phyloP scores from a whole-genome alignment of 2,113 vertebrate genomes.

The Bostrychus sinensis region DNA sequence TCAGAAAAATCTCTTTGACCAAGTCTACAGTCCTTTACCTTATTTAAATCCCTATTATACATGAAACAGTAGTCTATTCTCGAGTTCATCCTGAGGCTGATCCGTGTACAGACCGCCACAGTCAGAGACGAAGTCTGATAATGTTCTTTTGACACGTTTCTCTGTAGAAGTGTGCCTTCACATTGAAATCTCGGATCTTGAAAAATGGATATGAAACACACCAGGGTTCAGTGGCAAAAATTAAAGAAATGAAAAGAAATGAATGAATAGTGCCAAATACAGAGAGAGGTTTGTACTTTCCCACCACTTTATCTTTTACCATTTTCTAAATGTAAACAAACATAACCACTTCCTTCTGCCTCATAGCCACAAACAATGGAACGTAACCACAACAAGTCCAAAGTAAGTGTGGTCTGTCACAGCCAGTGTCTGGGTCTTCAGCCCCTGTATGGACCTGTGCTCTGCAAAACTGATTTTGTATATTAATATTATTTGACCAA shows the following conservation, averaged over 20 bases:
- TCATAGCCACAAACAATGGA: neutral
- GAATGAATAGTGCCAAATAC: neutral
- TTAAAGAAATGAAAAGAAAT: too few species aligned
- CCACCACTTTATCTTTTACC: neutral
- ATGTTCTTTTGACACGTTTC: neutral
- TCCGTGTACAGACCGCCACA: neutral
- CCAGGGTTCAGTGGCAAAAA: neutral
- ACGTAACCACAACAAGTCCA: conserved; percentile 5
- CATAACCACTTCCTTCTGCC: neutral
- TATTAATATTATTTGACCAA: too few species aligned
- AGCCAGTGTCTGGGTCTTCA: too few species aligned
- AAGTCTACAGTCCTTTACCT: neutral
- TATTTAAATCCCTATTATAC: neutral
- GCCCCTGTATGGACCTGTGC: too few species aligned
- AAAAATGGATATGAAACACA: neutral
- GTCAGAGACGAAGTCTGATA: neutral
- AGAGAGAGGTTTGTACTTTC: neutral
- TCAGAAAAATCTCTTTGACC: neutral
- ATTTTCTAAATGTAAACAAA: neutral
- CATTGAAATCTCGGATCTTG: too few species aligned
- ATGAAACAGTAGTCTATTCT: neutral
- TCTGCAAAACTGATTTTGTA: too few species aligned
- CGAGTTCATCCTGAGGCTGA: neutral
- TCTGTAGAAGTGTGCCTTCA: neutral
- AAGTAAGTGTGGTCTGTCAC: neutral